Conservation (phyloP, 2,113 vertebrate species). For the Acanthisitta chloris region DNA sequence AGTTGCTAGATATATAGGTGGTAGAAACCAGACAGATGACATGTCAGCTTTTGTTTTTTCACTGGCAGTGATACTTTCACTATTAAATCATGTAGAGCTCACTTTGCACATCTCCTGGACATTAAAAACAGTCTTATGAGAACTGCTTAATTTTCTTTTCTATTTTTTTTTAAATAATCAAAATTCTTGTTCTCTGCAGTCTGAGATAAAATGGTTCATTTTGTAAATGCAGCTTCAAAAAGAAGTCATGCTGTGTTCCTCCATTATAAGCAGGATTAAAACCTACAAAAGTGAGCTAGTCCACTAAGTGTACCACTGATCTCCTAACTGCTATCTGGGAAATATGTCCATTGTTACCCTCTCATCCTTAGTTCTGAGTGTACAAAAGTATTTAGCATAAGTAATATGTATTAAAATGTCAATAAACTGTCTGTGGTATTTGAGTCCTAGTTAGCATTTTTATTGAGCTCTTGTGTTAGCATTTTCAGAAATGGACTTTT, state of each 20-base stretch:
- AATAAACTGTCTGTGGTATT: conserved; percentile 70
- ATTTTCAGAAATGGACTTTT: conserved; percentile 76
- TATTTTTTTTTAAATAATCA: not conserved
- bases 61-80: not conserved
- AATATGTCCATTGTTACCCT: conserved; percentile 44
- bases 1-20: not conserved
- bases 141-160: not conserved
- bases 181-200: conserved; percentile 28
- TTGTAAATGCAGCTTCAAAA: conserved; percentile 55
- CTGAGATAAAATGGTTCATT: conserved; percentile 49
- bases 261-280: conserved; percentile 69
- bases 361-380: conserved; percentile 46
- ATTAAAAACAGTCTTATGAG: conserved; percentile 22
- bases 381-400: conserved; percentile 67
- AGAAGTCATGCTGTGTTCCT: conserved; percentile 10
- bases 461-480: conserved; percentile 76
- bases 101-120: conserved; percentile 16
- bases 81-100: not conserved
- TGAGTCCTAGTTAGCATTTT: conserved; percentile 81
- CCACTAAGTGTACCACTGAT: conserved; percentile 30
- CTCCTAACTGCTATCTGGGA: conserved; percentile 24
- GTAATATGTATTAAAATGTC: conserved; percentile 74
- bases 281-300: conserved; percentile 41
- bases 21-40: not conserved
- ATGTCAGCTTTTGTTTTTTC: not conserved